These are phyloP conservation scores for Tetrapedia diversipes DNA, from an alignment of 2,888 invertebrate species.

Conservation along the genomic window DNA sequence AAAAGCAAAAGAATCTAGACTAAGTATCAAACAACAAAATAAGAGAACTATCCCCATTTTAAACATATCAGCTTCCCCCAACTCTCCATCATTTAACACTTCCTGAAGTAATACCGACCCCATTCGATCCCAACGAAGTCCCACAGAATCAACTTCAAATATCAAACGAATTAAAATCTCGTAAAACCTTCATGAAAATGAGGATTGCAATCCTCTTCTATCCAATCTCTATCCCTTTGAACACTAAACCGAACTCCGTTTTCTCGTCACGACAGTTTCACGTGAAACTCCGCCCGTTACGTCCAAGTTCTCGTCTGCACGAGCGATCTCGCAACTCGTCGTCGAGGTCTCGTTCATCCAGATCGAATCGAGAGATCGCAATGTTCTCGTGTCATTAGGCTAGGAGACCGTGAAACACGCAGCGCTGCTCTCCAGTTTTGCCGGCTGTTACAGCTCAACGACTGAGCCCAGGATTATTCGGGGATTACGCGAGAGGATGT, in stretches of 20 bases:
- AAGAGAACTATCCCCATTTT: no score
- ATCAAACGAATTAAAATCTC: neutral
- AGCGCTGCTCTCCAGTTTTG: conserved; percentile 54
- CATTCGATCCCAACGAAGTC: no score
- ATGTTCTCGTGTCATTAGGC: conserved; percentile 62
- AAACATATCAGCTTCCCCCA: no score
- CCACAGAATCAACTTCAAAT: no score
- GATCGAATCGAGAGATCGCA: conserved; percentile 30
- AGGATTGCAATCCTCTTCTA: neutral
- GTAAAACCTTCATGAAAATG: neutral
- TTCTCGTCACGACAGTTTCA: neutral
- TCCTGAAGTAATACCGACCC: no score
- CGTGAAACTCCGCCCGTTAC: neutral
- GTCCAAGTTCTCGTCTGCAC: neutral
- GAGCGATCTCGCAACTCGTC: neutral
- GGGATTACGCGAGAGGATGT: conserved; percentile 79
- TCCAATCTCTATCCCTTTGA: neutral
- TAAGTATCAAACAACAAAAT: no score
- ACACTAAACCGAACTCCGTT: neutral
- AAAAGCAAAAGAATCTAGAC: no score
- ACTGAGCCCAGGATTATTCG: conserved; percentile 77
- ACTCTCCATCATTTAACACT: no score
- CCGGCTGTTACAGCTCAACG: conserved; percentile 77
- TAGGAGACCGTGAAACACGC: conserved; percentile 66
- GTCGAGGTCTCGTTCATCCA: neutral